Percentiles rank a stretch among this genome's conserved stretches.
These are phyloP conservation scores for Xestia rhomboidea DNA, from an alignment of 2,888 invertebrate genomes.

Conservation along the genomic window DNA sequence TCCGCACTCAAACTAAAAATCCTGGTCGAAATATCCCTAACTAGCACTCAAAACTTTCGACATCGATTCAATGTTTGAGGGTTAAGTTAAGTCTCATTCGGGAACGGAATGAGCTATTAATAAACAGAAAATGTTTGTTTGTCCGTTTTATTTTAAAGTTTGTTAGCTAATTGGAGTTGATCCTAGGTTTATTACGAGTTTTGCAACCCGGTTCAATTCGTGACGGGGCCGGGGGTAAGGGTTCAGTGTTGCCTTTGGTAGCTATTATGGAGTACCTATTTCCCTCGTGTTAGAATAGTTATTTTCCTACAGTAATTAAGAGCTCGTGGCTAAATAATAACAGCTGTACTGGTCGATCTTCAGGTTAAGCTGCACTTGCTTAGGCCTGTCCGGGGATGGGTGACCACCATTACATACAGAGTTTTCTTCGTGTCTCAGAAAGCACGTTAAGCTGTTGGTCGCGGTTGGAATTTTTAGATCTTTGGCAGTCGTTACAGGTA, in stretches of 20 bases:
- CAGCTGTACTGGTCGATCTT: too few species aligned
- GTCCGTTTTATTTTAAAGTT: conserved; percentile 69
- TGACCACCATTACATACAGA: too few species aligned
- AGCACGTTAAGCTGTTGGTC: background rate
- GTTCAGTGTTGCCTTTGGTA: conserved; percentile 7
- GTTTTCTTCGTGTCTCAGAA: background rate
- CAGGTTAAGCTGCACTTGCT: background rate
- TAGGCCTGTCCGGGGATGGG: background rate
- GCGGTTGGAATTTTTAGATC: background rate
- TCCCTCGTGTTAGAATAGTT: background rate
- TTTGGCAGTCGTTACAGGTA: background rate
- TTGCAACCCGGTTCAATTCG: conserved; percentile 51
- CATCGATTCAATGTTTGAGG: conserved; percentile 65
- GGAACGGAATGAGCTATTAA: conserved; percentile 56
- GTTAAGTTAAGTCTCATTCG: conserved; percentile 58
- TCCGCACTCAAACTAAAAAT: conserved; percentile 20
- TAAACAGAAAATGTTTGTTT: conserved; percentile 65
- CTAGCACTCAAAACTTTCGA: conserved; percentile 65
- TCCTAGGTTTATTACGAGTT: conserved; percentile 48
- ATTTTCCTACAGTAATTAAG: background rate
- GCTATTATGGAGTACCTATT: background rate
- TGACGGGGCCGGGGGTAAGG: conserved; percentile 23
- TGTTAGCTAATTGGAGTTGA: conserved; percentile 71
- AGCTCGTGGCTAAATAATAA: background rate
- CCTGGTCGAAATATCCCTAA: conserved; percentile 57